These are phyloP conservation scores for Erebia epiphron DNA, from an alignment of 2,888 invertebrate genomes.

Conservation along the genomic window DNA sequence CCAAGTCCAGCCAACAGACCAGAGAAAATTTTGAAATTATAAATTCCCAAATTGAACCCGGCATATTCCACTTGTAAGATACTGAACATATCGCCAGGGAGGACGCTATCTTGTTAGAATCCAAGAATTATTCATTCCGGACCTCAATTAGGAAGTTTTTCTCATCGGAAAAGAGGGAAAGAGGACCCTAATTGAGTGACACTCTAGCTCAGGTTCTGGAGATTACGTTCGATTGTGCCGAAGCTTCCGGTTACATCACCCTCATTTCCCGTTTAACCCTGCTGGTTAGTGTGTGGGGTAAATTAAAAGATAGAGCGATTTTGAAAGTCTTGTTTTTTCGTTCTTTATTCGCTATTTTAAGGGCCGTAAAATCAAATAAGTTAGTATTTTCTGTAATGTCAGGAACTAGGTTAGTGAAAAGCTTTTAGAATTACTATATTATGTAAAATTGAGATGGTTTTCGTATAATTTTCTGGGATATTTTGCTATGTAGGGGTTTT, in stretches of 20 bases:
- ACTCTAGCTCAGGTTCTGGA: conserved; percentile 6
- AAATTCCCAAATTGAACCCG: too few relatives aligned
- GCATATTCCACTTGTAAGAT: too few relatives aligned
- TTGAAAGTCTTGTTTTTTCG: background rate
- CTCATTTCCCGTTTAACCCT: conserved; percentile 22
- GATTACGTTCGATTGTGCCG: conserved; percentile 19
- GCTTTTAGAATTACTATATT: too few relatives aligned
- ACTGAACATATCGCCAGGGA: too few relatives aligned
- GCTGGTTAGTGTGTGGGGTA: conserved; percentile 1
- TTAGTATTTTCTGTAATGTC: too few relatives aligned
- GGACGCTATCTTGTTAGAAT: background rate
- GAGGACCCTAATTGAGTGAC: conserved; percentile 7
- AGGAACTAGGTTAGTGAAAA: too few relatives aligned
- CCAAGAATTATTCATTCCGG: background rate
- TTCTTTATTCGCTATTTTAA: background rate
- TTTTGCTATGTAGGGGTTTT: too few relatives aligned
- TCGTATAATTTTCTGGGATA: too few relatives aligned
- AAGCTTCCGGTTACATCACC: conserved; percentile 20
- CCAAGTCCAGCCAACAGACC: too few relatives aligned
- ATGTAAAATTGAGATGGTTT: too few relatives aligned
- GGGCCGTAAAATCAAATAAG: too few relatives aligned
- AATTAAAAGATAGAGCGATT: background rate
- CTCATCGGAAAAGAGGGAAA: background rate
- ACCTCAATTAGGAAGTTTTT: background rate
- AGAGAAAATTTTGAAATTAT: too few relatives aligned